Percentiles rank a stretch among this genome's conserved stretches.
These are phyloP conservation scores for Tuberolachnus salignus DNA, from an alignment of 2,888 invertebrate genomes.

Conservation along the genomic window DNA sequence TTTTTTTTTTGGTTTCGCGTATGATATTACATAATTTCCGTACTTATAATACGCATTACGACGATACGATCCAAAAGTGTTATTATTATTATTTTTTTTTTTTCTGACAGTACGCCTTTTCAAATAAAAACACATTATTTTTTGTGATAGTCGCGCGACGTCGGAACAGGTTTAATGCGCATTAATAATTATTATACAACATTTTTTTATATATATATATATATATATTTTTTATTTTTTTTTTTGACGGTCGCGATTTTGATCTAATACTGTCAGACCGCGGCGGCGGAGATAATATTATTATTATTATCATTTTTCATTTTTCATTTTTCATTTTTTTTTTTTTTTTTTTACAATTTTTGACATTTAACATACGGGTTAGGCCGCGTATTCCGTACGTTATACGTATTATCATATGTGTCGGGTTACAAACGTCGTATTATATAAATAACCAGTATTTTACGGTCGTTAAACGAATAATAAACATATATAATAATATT, in stretches of 20 bases:
- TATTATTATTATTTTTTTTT: too few species aligned
- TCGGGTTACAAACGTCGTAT: not conserved
- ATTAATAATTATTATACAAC: not conserved
- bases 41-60: too few species aligned
- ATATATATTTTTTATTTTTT: not conserved
- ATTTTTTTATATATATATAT: not conserved
- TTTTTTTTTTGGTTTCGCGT: too few species aligned
- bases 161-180: conserved; percentile 7
- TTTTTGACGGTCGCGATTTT: not conserved
- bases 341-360: conserved; percentile 1
- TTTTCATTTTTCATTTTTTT: not conserved
- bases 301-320: not conserved
- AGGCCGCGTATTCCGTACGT: too few species aligned
- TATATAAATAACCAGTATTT: not conserved
- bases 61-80: not conserved
- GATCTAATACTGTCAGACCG: conserved; percentile 14
- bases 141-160: not conserved
- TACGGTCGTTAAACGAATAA: not conserved
- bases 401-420: not conserved
- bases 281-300: not conserved
- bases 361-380: not conserved
- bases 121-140: not conserved
- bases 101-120: conserved; percentile 4
- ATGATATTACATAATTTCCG: too few species aligned
- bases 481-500: too few species aligned